These are phyloP conservation scores for Pelmatolapia mariae DNA, from an alignment of 2,113 vertebrate species.

Conservation along the genomic window DNA sequence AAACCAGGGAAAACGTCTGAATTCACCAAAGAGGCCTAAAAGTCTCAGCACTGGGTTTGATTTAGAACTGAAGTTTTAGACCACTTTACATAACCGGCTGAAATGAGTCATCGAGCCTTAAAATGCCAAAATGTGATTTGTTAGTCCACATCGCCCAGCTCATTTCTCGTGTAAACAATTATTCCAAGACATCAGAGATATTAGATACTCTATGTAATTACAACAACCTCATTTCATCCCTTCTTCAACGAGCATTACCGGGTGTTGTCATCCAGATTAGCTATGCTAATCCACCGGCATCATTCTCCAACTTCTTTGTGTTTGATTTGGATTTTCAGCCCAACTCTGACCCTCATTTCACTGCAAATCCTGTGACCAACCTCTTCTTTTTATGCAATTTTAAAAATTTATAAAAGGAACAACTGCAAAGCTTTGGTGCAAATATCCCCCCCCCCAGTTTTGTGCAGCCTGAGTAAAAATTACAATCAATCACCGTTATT, in stretches of 20 bases:
- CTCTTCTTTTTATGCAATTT: background rate
- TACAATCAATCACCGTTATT: background rate
- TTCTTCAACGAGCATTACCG: background rate
- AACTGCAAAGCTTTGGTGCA: background rate
- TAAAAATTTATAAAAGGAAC: slow-evolving; percentile 8
- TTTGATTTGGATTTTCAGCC: background rate
- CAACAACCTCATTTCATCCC: background rate
- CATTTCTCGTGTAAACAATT: background rate
- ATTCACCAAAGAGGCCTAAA: background rate
- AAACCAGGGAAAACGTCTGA: background rate
- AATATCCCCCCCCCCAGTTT: background rate
- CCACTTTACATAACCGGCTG: background rate
- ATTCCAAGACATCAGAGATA: background rate
- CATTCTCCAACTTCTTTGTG: background rate
- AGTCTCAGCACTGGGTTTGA: background rate
- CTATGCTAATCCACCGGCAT: background rate
- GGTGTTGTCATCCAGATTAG: background rate
- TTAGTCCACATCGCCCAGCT: background rate
- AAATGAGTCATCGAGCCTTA: background rate
- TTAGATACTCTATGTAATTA: background rate
- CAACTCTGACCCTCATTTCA: slow-evolving; percentile 39
- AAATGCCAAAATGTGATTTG: background rate
- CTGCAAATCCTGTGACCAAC: slow-evolving; percentile 44
- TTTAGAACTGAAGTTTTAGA: background rate
- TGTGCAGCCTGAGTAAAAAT: background rate